phyloP scores from a whole-genome alignment of 1,140 invertebrate genomes.

The Branchinecta lynchi region DNA sequence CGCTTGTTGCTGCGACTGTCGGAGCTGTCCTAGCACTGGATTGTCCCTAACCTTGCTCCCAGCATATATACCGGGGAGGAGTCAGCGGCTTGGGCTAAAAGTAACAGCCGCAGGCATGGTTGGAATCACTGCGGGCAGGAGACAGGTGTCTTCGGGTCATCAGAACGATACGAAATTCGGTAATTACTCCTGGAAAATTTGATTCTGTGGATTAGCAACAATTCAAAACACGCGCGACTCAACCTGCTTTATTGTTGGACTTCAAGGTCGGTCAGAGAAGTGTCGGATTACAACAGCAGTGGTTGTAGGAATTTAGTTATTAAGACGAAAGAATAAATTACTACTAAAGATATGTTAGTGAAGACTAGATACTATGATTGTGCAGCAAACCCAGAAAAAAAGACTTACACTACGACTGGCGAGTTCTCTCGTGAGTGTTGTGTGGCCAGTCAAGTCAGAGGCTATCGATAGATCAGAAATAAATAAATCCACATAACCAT shows the following conservation, averaged over 20 bases:
- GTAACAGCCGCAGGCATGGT: background rate
- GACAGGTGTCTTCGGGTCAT: slow-evolving; percentile 3
- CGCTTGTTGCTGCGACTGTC: background rate
- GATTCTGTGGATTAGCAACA: background rate
- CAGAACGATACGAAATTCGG: background rate
- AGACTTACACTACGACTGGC: too few relatives aligned
- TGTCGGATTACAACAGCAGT: background rate
- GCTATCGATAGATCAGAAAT: too few relatives aligned
- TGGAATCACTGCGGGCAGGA: background rate
- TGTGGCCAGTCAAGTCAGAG: too few relatives aligned
- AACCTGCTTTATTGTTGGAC: background rate
- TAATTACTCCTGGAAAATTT: background rate
- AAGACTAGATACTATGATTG: too few relatives aligned
- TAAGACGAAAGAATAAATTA: background rate
- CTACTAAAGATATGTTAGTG: too few relatives aligned
- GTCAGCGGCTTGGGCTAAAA: background rate
- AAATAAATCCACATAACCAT: too few relatives aligned
- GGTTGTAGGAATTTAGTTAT: background rate
- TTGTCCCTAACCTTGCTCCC: background rate
- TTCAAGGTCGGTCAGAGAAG: background rate
- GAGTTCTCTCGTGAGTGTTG: too few relatives aligned
- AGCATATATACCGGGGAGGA: background rate
- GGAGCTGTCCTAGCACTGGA: slow-evolving; percentile 2
- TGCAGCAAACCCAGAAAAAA: too few relatives aligned
- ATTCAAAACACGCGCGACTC: background rate